These are phyloP conservation scores for Grammomys dolichurus DNA, from an alignment of 2,113 vertebrate genomes.

Conservation along the genomic window DNA sequence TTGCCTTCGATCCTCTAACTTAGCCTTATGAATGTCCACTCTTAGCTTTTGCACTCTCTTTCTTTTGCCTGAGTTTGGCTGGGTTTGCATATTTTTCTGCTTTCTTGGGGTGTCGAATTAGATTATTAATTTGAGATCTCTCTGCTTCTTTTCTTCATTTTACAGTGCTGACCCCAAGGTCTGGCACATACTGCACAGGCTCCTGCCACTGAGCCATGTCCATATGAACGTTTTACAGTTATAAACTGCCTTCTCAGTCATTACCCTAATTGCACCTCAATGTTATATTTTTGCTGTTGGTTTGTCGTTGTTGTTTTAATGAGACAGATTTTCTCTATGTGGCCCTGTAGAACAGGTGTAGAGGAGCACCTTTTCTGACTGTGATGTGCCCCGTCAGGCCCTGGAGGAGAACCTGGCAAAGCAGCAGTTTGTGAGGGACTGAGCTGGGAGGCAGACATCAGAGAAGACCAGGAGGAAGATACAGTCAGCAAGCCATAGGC, in stretches of 20 bases:
- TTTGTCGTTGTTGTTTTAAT: background rate
- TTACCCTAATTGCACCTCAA: background rate
- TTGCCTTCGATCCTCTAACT: background rate
- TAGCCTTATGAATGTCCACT: background rate
- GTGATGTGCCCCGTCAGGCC: background rate
- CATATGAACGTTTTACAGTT: background rate
- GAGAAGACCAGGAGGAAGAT: background rate
- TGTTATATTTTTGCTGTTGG: background rate
- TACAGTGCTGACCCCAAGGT: too few relatives aligned
- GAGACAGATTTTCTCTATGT: background rate
- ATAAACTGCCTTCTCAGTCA: background rate
- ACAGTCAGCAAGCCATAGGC: background rate
- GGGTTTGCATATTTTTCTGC: background rate
- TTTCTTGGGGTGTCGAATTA: conserved; percentile 2
- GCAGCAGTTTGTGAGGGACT: background rate
- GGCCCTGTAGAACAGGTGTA: background rate
- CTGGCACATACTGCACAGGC: background rate
- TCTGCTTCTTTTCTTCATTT: background rate
- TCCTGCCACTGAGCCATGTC: too few relatives aligned
- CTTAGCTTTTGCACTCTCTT: background rate
- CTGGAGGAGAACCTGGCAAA: background rate
- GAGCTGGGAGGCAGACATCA: background rate
- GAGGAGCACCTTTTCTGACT: background rate
- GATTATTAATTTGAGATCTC: background rate
- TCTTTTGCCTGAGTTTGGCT: background rate